Base-by-base conservation (phyloP, 1,140 invertebrate genomes). In the Aphaenogaster ashmeadi region DNA sequence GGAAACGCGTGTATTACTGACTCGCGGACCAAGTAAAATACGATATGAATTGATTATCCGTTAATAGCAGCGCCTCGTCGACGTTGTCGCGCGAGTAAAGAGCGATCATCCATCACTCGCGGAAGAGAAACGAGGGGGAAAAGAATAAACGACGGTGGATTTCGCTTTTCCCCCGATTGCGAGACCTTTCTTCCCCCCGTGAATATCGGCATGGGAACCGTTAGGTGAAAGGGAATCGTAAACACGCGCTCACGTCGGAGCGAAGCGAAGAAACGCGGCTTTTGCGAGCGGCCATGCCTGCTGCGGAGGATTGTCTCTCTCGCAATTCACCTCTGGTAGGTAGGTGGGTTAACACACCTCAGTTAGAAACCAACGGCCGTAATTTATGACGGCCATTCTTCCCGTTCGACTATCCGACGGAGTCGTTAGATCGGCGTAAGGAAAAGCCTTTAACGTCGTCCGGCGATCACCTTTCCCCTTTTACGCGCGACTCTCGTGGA, bases 161-260 rank as follows among this genome's bases (percentile, higher is more conserved):
- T 87, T 90, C 87, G 88, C 85, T 90, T 87, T 90, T 89, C 78
- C 71, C 62, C 64, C 41, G 33, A 41, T 38, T 21, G 47, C 47
- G 54, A 88, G 81, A 77, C 75, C 89, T 91, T 88, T 91, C 89
- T 90, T 90, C 81, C 77, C 56, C 60, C 54, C 21, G 58, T 56
- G 74, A 79, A 79, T 84, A 86, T 78, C 58, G 58, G 81, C 90
- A 91, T 91, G 90, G 87, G 89, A 91, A 91, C 90, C 87, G 89
- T 87, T 85, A 87, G 88, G 90, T 91, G 90, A 91, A 91, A 91
- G 90, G 90, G 88, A 91, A 87, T 87, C 90, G 79, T 64, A 78
- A 67, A 56, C 64, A 87, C 67, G 56, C 67, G 75, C 86, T 84
- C 69, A 71, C 9, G 54, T 64, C 54, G 50, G n/a, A 52, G 83